Conservation (phyloP, 2,797 vertebrate genomes). For the Gymnoscopelus braueri region DNA sequence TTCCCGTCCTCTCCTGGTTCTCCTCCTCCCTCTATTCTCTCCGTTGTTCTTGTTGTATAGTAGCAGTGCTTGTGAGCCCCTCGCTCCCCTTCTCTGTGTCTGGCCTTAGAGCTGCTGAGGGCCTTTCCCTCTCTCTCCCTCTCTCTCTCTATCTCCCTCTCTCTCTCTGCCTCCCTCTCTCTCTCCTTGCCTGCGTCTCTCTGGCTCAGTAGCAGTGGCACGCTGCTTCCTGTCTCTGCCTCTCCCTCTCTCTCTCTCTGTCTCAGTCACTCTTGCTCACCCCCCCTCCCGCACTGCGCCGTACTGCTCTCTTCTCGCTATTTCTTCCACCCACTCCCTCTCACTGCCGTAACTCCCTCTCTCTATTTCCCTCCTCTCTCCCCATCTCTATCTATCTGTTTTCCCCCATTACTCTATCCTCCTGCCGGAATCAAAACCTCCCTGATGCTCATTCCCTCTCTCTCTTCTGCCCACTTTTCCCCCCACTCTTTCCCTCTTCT, state of each 20-base stretch:
- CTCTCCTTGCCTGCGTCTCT: slow-evolving; percentile 67
- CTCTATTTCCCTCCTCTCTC: slow-evolving; percentile 71
- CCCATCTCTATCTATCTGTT: slow-evolving; percentile 60
- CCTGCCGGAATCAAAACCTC: slow-evolving; percentile 53
- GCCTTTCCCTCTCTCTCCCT: slow-evolving; percentile 40
- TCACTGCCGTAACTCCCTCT: slow-evolving; percentile 71
- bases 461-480: slow-evolving; percentile 35
- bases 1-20: slow-evolving; percentile 34
- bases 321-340: slow-evolving; percentile 77
- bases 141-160: slow-evolving; percentile 53
- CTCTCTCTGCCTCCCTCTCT: slow-evolving; percentile 48
- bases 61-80: slow-evolving; percentile 53
- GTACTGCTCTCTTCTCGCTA: slow-evolving; percentile 70
- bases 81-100: slow-evolving; percentile 50
- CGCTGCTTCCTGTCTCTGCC: slow-evolving; percentile 44
- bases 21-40: slow-evolving; percentile 52
- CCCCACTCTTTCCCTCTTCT: slow-evolving; percentile 42
- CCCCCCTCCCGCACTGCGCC: slow-evolving; percentile 67
- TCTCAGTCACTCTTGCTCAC: slow-evolving; percentile 34
- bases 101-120: slow-evolving; percentile 51
- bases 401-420: slow-evolving; percentile 42
- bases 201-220: slow-evolving; percentile 67
- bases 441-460: background rate
- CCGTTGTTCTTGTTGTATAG: slow-evolving; percentile 22
- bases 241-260: slow-evolving; percentile 19